Percentiles rank a stretch among this genome's conserved stretches.
Conservation (phyloP, 1,140 invertebrate species). For the Frieseomelitta varia region DNA sequence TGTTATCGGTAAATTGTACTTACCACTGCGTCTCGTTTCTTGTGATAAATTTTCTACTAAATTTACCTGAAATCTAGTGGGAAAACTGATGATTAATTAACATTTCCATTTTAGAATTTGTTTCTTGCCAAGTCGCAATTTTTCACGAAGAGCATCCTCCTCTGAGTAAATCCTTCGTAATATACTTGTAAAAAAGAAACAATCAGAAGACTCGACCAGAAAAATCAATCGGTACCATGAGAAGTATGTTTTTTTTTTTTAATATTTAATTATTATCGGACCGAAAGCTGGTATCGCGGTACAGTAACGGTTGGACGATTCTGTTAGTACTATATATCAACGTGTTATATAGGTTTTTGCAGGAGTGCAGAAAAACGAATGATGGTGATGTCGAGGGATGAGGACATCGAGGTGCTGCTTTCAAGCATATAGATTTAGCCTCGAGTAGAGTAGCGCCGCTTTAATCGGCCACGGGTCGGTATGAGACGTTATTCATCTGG, state of each 20-base stretch:
- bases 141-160: not conserved
- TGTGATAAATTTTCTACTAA: not conserved
- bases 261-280: not conserved
- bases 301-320: not conserved
- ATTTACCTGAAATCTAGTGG: not conserved
- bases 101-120: not conserved
- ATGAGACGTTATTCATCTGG: not conserved
- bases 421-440: constrained; percentile 19
- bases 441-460: not conserved
- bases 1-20: too few species aligned
- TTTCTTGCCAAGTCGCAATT: not conserved
- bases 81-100: too few species aligned
- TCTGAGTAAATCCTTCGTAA: not conserved
- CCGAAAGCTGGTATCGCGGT: not conserved
- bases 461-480: not conserved
- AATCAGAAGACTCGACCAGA: not conserved
- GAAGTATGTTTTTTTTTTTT: not conserved
- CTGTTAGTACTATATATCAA: not conserved
- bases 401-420: constrained; percentile 13
- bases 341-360: constrained; percentile 11
- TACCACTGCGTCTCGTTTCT: too few species aligned
- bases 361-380: constrained; percentile 32
- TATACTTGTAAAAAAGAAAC: not conserved
- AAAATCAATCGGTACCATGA: too few species aligned
- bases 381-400: not conserved